A percentile compares a stretch with the other conserved stretches of the same genome.
phyloP scores from a whole-genome alignment of 23 tunicate species.

The Trididemnum clinides region DNA sequence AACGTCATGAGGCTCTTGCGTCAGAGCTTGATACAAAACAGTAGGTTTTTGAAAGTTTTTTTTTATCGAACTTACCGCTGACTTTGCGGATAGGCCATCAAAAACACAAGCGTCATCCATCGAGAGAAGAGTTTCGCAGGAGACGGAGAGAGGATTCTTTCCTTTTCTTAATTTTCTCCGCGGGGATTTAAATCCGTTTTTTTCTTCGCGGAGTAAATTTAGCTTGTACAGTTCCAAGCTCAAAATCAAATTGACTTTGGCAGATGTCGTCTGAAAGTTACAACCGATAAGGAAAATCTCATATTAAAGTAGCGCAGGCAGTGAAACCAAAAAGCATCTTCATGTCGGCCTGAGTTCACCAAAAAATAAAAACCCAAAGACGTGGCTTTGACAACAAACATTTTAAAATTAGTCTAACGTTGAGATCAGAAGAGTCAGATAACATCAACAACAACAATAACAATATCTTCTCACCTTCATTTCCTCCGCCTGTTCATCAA shows the following conservation, averaged over 20 bases:
- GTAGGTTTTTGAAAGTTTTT: too few relatives aligned
- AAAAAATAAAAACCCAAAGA: too few relatives aligned
- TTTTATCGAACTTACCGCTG: constrained; percentile 51
- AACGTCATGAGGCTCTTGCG: too few relatives aligned
- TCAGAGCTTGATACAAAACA: too few relatives aligned
- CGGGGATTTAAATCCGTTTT: background rate
- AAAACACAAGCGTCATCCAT: constrained; percentile 48
- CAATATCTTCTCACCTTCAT: constrained; percentile 54
- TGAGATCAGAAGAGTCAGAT: too few relatives aligned
- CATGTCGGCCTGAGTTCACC: too few relatives aligned
- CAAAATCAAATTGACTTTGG: constrained; percentile 42
- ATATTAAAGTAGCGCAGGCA: too few relatives aligned
- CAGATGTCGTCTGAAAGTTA: constrained; percentile 40
- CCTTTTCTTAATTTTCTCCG: background rate
- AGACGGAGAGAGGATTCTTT: constrained; percentile 5
- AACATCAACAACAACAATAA: too few relatives aligned
- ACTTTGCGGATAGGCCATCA: constrained; percentile 47
- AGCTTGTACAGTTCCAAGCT: constrained; percentile 58
- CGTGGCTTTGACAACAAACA: background rate
- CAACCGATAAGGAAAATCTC: too few relatives aligned
- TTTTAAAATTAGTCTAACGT: background rate
- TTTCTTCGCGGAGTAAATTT: constrained; percentile 23
- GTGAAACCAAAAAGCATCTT: too few relatives aligned
- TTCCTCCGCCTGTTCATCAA: constrained; percentile 48
- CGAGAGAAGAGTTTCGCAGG: constrained; percentile 39